Evolutionary conservation across 2,888 invertebrate genomes (phyloP).

Genomic region (Epirrhoe tristata): DNA sequence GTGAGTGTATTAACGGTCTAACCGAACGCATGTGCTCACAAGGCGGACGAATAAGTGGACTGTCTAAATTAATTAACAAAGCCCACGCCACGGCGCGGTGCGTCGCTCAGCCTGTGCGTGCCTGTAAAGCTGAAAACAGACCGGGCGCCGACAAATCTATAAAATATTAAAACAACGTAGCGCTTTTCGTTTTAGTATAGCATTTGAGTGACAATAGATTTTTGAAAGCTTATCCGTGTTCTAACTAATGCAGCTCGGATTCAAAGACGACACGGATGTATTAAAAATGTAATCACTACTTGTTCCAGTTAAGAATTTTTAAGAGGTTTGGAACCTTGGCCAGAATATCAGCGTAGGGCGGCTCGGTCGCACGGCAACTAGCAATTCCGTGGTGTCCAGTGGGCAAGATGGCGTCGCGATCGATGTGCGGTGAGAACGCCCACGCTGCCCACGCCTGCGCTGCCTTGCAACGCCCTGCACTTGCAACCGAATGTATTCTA

Average conservation of each 20-base stretch:
- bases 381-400: conserved; percentile 65
- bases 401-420: conserved; percentile 81
- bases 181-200: conserved; percentile 59
- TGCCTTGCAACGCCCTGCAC: conserved; percentile 78
- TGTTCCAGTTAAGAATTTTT: neutral
- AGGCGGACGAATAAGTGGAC: conserved; percentile 71
- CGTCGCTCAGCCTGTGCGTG: conserved; percentile 52
- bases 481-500: conserved; percentile 55
- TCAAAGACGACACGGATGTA: conserved; percentile 61
- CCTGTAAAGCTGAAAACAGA: conserved; percentile 65
- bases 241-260: conserved; percentile 74
- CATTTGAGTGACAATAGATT: conserved; percentile 65
- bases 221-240: conserved; percentile 81
- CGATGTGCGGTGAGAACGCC: conserved; percentile 77
- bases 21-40: conserved; percentile 66
- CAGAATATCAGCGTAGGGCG: conserved; percentile 43
- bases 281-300: conserved; percentile 47
- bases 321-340: conserved; percentile 7
- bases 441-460: conserved; percentile 79
- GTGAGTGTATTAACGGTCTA: conserved; percentile 64
- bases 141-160: conserved; percentile 49
- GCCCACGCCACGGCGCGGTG: conserved; percentile 51
- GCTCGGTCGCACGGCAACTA: conserved; percentile 54
- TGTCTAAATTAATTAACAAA: conserved; percentile 81
- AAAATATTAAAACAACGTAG: conserved; percentile 61